Evolutionary conservation across 2,797 vertebrate species (phyloP), one percentile per base, ranked within the genome.

Genomic region (Hyperoplus lanceolatus): DNA sequence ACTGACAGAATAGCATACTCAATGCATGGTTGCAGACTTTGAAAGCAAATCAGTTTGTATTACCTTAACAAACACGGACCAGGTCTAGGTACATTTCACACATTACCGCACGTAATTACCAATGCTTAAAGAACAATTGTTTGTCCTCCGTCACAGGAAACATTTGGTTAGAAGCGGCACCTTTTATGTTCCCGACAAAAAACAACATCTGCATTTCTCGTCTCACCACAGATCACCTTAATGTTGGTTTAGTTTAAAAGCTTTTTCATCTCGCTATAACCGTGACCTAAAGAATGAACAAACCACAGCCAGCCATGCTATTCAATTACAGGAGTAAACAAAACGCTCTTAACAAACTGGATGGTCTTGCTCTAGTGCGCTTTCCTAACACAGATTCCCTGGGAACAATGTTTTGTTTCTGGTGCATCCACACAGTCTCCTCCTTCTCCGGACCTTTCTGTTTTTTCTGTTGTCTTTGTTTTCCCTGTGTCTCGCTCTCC

Each of bases 281-380:
- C 3, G 5, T 11, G 54, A 11, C 55, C 42, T 13, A 12, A 29
- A 66, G 67, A 85, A 86, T 58, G 60, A 87, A 75, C 45, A 77
- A 55, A 59, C 71, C 61, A 10, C 38, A 59, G 63, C 81, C 69
- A 3, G 63, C 81, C 69, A 3, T 58, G 57, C 62, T 77, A 10
- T 90, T 86, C 67, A 79, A 67, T 91, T 83, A 87, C 55, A 54
- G 69, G 41, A 63, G n/a, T 71, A 75, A 85, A 76, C 82, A 66
- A 18, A 53, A 49, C 63, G 48, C 76, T 83, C 75, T 67, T 79
- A 71, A 88, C 81, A 84, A 72, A 43, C 82, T 74, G 54, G 1
- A 60, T 73, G 69, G 84, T 85, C 86, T 75, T 71, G 82, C 77
- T 14, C 82, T 71, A 70, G 57, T 69, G 70, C 3, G 70, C 43